Evolutionary conservation across 1,140 invertebrate species (phyloP), one percentile per base, ranked within the genome.

Genomic region (Drosophila neocordata): DNA sequence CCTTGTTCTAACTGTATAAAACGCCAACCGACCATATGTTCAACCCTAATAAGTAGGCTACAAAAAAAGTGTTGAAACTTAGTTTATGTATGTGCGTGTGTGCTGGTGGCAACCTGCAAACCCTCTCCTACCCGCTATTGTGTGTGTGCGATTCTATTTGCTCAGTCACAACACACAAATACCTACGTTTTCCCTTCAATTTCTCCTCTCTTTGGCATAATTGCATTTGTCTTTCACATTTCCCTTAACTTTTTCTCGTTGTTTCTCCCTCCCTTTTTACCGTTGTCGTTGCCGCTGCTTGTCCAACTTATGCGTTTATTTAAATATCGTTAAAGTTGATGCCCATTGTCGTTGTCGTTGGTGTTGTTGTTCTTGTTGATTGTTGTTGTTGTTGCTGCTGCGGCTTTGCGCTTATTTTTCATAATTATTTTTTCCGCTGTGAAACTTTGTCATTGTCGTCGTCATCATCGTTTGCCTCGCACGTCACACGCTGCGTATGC

Each of bases 221-320:
- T 82, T 83, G 75, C 79, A 79, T 79, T 83, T 78, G 79, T 71
- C 71, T 83, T 75, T 65, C 31, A 35, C 70, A 65, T 70, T 78
- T 63, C 53, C 22, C 55, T 59, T 61, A 58, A 52, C 72, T 69
- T 34, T 69, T 22, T 24, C 34, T 69, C 66, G 69, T 65, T 69
- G 37, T 69, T 76, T 22, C n/a, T n/a, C n/a, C n/a, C n/a, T 51
- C 55, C 48, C 18, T 51, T 65, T 41, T 24, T 22, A 13, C 41
- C 41, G n/a, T 7, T 18, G 15, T 2, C 15, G 41, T 8, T 9
- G 41, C 15, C 41, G 15, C 15, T 8, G 7, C 7, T 5, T 13
- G 6, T 18, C 56, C 24, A 24, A 7, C 56, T 15, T 55, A 20
- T 51, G 18, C 6, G 24, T 60, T 37, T 73, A 73, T 81, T 82